These are phyloP conservation scores for Schizotus pectinicornis DNA, from an alignment of 2,888 invertebrate genomes.

Conservation along the genomic window DNA sequence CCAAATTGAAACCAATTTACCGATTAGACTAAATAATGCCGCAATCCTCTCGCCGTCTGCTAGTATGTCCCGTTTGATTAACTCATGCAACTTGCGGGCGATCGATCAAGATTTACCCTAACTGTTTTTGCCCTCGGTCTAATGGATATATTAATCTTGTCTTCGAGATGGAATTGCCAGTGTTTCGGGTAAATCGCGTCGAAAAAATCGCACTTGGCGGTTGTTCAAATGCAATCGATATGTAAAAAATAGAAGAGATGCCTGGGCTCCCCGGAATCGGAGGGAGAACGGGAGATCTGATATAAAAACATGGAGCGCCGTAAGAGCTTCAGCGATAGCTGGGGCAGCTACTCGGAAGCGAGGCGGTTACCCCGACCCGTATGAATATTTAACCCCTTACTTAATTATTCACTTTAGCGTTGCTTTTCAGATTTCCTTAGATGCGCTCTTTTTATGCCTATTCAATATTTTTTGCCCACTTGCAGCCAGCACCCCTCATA, in stretches of 20 bases:
- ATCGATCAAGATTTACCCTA: conserved; percentile 30
- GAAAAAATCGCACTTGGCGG: no score
- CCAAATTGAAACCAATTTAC: conserved; percentile 45
- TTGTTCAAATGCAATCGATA: neutral
- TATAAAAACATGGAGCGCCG: neutral
- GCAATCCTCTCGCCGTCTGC: conserved; percentile 12
- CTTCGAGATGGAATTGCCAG: conserved; percentile 3
- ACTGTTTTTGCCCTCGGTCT: conserved; percentile 12
- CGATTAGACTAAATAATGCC: conserved; percentile 40
- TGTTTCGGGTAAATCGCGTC: neutral
- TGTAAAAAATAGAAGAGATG: neutral
- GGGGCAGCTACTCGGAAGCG: neutral
- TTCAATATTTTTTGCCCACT: conserved; percentile 7
- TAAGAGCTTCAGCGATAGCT: neutral
- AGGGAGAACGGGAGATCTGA: neutral
- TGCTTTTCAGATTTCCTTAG: conserved; percentile 25
- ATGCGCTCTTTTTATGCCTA: conserved; percentile 20
- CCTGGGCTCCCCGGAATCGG: neutral
- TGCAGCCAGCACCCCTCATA: conserved; percentile 1
- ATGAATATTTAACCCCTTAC: conserved; percentile 35
- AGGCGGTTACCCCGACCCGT: conserved; percentile 18
- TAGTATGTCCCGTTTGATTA: conserved; percentile 28
- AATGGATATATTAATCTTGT: conserved; percentile 24
- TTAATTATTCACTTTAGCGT: conserved; percentile 38
- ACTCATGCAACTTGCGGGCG: conserved; percentile 28